A percentile compares a stretch with the other conserved stretches of the same genome.
Evolutionary conservation across 1,140 invertebrate species (phyloP).

Genomic region (Drosophila kikkawai): DNA sequence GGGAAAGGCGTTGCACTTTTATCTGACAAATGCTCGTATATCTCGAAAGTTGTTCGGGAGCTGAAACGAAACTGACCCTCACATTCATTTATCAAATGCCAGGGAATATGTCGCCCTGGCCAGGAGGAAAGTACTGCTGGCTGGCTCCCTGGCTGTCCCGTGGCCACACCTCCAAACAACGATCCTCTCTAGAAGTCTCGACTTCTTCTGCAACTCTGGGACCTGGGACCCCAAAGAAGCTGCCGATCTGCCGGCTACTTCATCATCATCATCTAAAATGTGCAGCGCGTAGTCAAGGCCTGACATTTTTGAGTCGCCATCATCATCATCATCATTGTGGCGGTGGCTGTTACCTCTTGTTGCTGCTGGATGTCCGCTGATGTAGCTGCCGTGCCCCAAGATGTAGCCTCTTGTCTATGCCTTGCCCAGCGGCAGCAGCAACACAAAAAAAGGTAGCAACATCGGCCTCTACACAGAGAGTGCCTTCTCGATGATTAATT

Average conservation of each 20-base stretch:
- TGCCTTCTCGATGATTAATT: constrained; percentile 81
- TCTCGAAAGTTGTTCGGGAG: constrained; percentile 69
- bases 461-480: constrained; percentile 53
- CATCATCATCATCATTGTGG: constrained; percentile 10
- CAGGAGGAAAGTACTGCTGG: constrained; percentile 35
- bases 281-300: constrained; percentile 70
- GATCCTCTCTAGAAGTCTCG: constrained; percentile 20
- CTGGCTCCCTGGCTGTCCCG: constrained; percentile 5
- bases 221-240: background rate
- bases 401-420: constrained; percentile 37
- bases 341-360: constrained; percentile 4
- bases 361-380: constrained; percentile 27
- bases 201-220: constrained; percentile 4
- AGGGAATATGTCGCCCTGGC: constrained; percentile 38
- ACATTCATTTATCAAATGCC: constrained; percentile 77
- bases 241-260: constrained; percentile 75
- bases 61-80: constrained; percentile 73
- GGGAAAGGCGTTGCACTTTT: constrained; percentile 78
- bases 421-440: constrained; percentile 40
- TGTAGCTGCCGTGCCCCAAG: constrained; percentile 14
- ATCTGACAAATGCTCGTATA: constrained; percentile 82
- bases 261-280: constrained; percentile 80
- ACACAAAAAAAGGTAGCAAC: constrained; percentile 60
- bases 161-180: constrained; percentile 59
- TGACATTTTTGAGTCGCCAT: constrained; percentile 78